Evolutionary conservation across 2,113 vertebrate genomes (phyloP).

Genomic region (Oreochromis niloticus): DNA sequence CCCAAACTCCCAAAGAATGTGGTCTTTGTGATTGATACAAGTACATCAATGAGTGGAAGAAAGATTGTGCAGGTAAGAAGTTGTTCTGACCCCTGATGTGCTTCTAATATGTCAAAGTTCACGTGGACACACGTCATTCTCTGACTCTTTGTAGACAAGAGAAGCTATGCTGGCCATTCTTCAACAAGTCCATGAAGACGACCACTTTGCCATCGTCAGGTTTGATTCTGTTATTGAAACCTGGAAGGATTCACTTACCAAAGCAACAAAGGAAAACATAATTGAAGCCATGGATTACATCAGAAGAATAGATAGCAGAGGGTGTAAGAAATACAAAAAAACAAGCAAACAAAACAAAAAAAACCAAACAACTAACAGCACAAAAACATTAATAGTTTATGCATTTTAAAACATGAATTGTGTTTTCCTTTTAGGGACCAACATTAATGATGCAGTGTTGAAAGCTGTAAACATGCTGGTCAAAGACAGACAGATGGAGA

Average conservation of each 20-base stretch:
- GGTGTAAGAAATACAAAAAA: slow-evolving; percentile 31
- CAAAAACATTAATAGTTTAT: not conserved
- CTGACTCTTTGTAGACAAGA: slow-evolving; percentile 52
- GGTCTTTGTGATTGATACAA: slow-evolving; percentile 74
- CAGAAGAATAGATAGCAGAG: accelerated
- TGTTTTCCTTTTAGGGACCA: slow-evolving; percentile 44
- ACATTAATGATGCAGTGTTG: slow-evolving; percentile 50
- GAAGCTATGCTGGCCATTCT: slow-evolving; percentile 66
- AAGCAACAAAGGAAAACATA: slow-evolving; percentile 59
- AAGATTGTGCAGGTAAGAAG: slow-evolving; percentile 64
- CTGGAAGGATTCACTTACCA: slow-evolving; percentile 45
- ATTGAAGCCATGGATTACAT: slow-evolving; percentile 14
- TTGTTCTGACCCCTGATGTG: not conserved
- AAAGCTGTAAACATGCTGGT: too few relatives aligned
- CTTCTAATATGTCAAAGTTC: not conserved
- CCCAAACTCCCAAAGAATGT: slow-evolving; percentile 67
- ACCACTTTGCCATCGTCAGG: slow-evolving; percentile 62
- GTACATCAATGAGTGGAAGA: slow-evolving; percentile 59
- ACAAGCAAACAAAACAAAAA: not conserved
- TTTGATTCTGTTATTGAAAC: accelerated
- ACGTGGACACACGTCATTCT: not conserved
- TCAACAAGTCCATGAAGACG: slow-evolving; percentile 58
- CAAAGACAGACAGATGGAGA: too few relatives aligned
- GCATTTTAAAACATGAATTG: not conserved
- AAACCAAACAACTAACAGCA: not conserved